Conservation (phyloP, 2,888 invertebrate genomes). For the Archaeoteleia sp. region DNA sequence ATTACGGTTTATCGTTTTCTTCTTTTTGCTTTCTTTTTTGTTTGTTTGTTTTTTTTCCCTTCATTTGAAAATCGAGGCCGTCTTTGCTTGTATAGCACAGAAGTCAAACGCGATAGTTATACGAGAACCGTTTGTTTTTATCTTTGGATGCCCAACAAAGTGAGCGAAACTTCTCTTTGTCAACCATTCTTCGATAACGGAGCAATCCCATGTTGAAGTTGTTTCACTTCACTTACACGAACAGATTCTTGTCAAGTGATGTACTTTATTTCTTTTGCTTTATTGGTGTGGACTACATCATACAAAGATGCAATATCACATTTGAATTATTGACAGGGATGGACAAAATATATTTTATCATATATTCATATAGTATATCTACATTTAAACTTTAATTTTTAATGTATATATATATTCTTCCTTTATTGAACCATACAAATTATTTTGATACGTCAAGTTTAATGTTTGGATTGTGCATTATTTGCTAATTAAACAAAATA, state of each 20-base stretch:
- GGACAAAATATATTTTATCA: no score
- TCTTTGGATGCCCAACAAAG: constrained; percentile 33
- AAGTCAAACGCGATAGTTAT: constrained; percentile 31
- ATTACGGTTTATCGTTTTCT: not conserved
- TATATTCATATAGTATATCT: no score
- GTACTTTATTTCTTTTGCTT: constrained; percentile 27
- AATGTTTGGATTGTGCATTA: no score
- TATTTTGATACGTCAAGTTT: no score
- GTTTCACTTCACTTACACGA: constrained; percentile 37
- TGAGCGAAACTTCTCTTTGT: constrained; percentile 41
- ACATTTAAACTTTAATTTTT: no score
- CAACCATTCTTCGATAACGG: constrained; percentile 38
- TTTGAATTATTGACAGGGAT: not conserved
- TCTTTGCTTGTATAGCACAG: constrained; percentile 23
- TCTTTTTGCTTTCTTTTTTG: not conserved
- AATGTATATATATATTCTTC: no score
- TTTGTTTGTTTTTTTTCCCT: constrained; percentile 9
- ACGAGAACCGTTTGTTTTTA: constrained; percentile 39
- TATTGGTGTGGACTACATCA: constrained; percentile 7
- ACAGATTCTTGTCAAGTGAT: constrained; percentile 30
- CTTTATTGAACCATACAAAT: no score
- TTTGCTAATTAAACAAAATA: no score
- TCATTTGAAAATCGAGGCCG: constrained; percentile 31
- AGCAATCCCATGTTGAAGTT: constrained; percentile 32
- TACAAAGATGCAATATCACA: constrained; percentile 9